These are phyloP conservation scores for Agrochola circellaris DNA, from an alignment of 2,888 invertebrate species.

Conservation along the genomic window DNA sequence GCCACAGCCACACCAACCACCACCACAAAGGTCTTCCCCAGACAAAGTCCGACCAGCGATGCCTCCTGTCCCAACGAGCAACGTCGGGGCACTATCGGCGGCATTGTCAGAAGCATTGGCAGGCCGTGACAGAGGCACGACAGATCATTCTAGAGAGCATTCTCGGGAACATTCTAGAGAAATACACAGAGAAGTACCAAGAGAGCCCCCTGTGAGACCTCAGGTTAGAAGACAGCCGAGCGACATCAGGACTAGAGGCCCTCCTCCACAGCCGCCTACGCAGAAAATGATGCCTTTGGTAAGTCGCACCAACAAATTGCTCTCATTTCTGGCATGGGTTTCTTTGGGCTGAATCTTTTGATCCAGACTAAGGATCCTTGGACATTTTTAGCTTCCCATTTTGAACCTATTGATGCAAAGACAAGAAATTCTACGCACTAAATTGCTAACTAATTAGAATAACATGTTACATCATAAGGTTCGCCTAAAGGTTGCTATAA, in stretches of 20 bases:
- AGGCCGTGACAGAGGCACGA: constrained; percentile 70
- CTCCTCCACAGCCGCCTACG: constrained; percentile 95
- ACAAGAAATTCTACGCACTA: not conserved
- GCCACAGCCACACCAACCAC: constrained; percentile 74
- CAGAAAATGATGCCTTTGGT: constrained; percentile 93
- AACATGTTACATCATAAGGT: constrained; percentile 14
- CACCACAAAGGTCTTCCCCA: constrained; percentile 79
- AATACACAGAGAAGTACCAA: constrained; percentile 82
- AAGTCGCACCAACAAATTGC: constrained; percentile 69
- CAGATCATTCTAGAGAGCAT: constrained; percentile 54
- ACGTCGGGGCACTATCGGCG: constrained; percentile 82
- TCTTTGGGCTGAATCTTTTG: not conserved
- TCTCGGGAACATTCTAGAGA: constrained; percentile 73
- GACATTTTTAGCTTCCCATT: not conserved
- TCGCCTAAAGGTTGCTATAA: constrained; percentile 16
- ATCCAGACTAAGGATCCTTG: not conserved
- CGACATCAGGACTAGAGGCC: constrained; percentile 91
- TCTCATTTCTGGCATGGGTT: not conserved
- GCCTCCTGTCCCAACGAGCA: constrained; percentile 72
- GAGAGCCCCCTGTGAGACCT: constrained; percentile 76
- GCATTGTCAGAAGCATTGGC: constrained; percentile 83
- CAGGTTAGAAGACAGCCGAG: constrained; percentile 84
- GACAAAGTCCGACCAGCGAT: constrained; percentile 78
- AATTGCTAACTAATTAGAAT: constrained; percentile 27
- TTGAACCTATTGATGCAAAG: constrained; percentile 3